These are phyloP conservation scores for Machaerirhynchus nigripectus DNA, from an alignment of 2,113 vertebrate genomes.

Conservation along the genomic window DNA sequence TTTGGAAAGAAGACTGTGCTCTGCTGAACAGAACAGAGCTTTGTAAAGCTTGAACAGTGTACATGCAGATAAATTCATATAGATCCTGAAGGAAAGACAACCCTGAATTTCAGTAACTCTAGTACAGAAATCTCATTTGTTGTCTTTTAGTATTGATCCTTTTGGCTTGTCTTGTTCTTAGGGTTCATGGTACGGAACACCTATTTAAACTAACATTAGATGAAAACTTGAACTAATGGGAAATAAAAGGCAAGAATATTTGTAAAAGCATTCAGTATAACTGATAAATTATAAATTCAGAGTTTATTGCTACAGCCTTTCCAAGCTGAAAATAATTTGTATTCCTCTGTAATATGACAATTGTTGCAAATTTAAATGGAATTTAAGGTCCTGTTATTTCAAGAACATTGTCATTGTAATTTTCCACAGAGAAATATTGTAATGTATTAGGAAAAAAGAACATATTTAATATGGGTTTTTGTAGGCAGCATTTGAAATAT, in stretches of 20 bases:
- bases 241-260: background rate
- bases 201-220: background rate
- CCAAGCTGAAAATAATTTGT: background rate
- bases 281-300: background rate
- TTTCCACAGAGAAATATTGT: background rate
- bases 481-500: background rate
- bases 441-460: background rate
- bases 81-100: background rate
- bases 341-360: background rate
- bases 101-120: background rate
- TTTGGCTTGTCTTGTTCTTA: background rate
- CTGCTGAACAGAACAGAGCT: background rate
- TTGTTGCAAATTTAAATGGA: background rate
- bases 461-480: background rate
- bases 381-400: background rate
- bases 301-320: background rate
- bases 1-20: background rate
- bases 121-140: background rate
- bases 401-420: background rate
- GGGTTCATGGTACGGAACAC: background rate
- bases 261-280: background rate
- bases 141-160: background rate
- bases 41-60: background rate
- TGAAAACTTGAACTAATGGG: background rate
- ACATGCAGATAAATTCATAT: background rate